phyloP scores from a whole-genome alignment of 2,113 vertebrate species.

The Gila orcuttii region DNA sequence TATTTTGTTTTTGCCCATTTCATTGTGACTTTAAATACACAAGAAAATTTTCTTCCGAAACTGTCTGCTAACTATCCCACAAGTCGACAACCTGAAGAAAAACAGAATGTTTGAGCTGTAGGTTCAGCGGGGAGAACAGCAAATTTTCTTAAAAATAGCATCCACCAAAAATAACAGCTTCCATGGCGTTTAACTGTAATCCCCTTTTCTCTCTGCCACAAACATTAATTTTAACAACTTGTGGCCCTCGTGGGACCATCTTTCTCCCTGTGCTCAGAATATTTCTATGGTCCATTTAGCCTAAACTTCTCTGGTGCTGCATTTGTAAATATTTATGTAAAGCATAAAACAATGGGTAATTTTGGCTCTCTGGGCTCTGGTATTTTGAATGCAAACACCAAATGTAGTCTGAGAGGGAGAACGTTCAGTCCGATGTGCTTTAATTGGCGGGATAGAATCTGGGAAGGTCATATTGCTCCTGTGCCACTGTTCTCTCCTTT shows the following conservation, averaged over 20 bases:
- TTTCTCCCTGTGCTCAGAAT: constrained; percentile 4
- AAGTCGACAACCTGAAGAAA: constrained; percentile 25
- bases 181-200: constrained; percentile 16
- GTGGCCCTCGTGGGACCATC: constrained; percentile 15
- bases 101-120: constrained; percentile 19
- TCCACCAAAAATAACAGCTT: constrained; percentile 49
- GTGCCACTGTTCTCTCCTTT: constrained; percentile 26
- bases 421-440: background rate
- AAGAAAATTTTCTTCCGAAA: background rate
- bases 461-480: constrained; percentile 76
- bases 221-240: constrained; percentile 50
- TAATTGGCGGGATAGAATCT: constrained; percentile 37
- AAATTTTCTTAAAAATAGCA: constrained; percentile 41
- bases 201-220: constrained; percentile 4
- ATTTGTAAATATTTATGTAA: constrained; percentile 57
- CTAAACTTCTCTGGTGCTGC: constrained; percentile 24
- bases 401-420: constrained; percentile 21
- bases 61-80: background rate
- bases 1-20: constrained; percentile 4
- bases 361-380: constrained; percentile 25
- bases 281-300: constrained; percentile 46
- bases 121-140: constrained; percentile 39
- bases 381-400: constrained; percentile 63
- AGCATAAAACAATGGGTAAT: constrained; percentile 51
- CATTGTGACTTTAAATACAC: background rate